Percentiles rank a stretch among this genome's conserved stretches.
These are phyloP conservation scores for Oncorhynchus kisutch DNA, from an alignment of 2,113 vertebrate genomes.

Conservation along the genomic window DNA sequence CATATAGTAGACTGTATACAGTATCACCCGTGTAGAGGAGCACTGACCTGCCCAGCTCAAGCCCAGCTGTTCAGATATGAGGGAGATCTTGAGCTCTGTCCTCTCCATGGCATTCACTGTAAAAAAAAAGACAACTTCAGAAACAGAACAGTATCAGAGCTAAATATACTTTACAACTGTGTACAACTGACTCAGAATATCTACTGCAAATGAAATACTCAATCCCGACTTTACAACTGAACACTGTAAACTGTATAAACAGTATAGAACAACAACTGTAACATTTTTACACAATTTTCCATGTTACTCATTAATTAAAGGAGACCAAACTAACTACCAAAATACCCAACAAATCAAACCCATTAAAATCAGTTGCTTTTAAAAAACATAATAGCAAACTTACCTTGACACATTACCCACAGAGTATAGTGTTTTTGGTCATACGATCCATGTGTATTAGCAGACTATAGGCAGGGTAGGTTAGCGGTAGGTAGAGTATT, in stretches of 20 bases:
- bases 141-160: neutral
- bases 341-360: neutral
- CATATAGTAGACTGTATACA: too few relatives aligned
- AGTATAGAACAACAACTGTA: neutral
- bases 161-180: too few relatives aligned
- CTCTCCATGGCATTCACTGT: slow-evolving; percentile 83
- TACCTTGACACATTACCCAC: slow-evolving; percentile 54
- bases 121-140: slow-evolving; percentile 21
- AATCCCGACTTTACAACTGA: too few relatives aligned
- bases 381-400: slow-evolving; percentile 37
- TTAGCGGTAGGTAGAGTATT: slow-evolving; percentile 25
- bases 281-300: too few relatives aligned
- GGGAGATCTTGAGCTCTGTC: slow-evolving; percentile 87
- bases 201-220: neutral
- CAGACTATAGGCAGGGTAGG: slow-evolving; percentile 36
- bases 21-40: too few relatives aligned
- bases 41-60: slow-evolving; percentile 95
- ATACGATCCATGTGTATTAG: slow-evolving; percentile 35
- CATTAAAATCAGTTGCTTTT: neutral
- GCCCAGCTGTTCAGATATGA: slow-evolving; percentile 92
- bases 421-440: slow-evolving; percentile 40
- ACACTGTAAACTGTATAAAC: neutral
- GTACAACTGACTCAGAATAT: neutral
- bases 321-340: too few relatives aligned
- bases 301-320: too few relatives aligned